Percentiles rank a stretch among this genome's conserved stretches.
phyloP scores from a whole-genome alignment of 2,113 vertebrate genomes.

The Oryzias curvinotus region DNA sequence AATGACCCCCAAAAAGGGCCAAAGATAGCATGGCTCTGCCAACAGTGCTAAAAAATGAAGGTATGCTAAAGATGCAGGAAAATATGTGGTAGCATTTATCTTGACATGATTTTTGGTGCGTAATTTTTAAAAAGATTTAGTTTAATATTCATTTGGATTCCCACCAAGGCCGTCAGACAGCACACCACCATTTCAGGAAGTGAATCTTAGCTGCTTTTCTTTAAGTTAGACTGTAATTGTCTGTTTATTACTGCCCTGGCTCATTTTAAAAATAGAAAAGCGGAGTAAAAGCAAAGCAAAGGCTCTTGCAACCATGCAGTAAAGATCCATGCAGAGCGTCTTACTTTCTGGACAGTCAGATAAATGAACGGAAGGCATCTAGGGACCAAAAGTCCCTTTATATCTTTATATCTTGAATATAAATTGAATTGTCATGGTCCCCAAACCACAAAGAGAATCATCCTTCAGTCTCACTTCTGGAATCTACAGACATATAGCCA shows the following conservation, averaged over 20 bases:
- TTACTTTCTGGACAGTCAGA: conserved; percentile 40
- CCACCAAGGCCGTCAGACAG: conserved; percentile 23
- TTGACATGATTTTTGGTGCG: conserved; percentile 56
- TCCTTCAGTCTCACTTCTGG: conserved; percentile 8
- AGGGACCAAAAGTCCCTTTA: background rate
- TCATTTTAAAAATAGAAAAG: conserved; percentile 20
- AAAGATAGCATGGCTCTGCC: conserved; percentile 56
- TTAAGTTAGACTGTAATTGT: background rate
- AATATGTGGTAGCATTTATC: conserved; percentile 22
- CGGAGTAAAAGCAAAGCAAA: conserved; percentile 23
- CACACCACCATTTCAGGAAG: conserved; percentile 15
- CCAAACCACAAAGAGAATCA: background rate
- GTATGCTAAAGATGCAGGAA: conserved; percentile 29
- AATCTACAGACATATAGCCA: background rate
- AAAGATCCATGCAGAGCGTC: conserved; percentile 66
- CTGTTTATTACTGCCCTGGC: background rate
- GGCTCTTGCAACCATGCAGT: conserved; percentile 62
- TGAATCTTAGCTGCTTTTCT: conserved; percentile 4
- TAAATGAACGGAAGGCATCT: conserved; percentile 28
- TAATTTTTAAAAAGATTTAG: conserved; percentile 10
- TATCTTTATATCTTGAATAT: conserved; percentile 15
- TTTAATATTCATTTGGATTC: conserved; percentile 34
- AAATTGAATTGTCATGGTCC: conserved; percentile 15
- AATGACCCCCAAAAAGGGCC: conserved; percentile 29
- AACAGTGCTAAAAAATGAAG: conserved; percentile 43